phyloP scores from a whole-genome alignment of 1,140 invertebrate genomes.

The Bombus confusus region DNA sequence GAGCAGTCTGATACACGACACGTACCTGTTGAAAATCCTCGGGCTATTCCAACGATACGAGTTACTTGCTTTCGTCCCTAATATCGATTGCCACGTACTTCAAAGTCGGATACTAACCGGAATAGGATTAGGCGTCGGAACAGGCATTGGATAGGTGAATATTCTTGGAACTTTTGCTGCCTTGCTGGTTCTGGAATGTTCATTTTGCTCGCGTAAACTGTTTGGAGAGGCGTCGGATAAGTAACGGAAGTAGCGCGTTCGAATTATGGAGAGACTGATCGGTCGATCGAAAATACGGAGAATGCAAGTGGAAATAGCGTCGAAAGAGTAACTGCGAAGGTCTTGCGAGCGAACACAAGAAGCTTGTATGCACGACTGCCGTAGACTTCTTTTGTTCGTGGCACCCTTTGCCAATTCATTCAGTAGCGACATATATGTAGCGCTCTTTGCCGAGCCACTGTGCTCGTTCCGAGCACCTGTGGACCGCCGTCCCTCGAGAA shows the following conservation, averaged over 20 bases:
- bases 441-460: slow-evolving; percentile 36
- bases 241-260: too few species aligned
- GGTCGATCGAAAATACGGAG: not conserved
- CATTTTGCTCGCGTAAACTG: too few species aligned
- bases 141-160: not conserved
- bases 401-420: slow-evolving; percentile 39
- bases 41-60: not conserved
- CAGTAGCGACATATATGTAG: slow-evolving; percentile 32
- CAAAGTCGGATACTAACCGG: not conserved
- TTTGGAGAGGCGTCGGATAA: too few species aligned
- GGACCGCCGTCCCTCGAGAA: slow-evolving; percentile 45
- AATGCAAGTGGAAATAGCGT: not conserved
- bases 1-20: not conserved
- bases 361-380: slow-evolving; percentile 19
- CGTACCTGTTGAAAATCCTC: slow-evolving; percentile 13
- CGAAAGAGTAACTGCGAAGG: slow-evolving; percentile 2
- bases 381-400: slow-evolving; percentile 35
- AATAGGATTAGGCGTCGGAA: too few species aligned
- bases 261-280: too few species aligned
- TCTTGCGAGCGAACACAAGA: slow-evolving; percentile 26
- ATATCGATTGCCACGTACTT: not conserved
- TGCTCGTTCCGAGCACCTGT: slow-evolving; percentile 70
- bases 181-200: too few species aligned
- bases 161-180: too few species aligned
- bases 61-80: not conserved